Percentiles rank a stretch among this genome's conserved stretches.
Conservation (phyloP, 2,113 vertebrate species). For the Lycaon pictus region DNA sequence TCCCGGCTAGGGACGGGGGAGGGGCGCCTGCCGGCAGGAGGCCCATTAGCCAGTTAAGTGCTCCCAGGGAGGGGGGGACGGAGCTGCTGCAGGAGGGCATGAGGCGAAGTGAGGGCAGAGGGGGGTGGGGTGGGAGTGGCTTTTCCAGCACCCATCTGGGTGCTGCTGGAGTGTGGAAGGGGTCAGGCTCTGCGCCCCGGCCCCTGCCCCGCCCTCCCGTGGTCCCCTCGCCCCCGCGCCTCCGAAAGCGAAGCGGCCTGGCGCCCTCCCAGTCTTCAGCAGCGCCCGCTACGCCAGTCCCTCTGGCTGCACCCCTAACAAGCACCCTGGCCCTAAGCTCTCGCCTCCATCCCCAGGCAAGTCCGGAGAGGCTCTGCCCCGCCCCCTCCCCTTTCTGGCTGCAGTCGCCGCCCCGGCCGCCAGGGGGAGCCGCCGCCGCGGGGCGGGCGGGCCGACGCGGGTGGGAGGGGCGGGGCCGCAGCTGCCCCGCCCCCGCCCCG, state of each 20-base stretch:
- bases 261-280: not conserved
- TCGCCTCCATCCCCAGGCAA: too few relatives aligned
- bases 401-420: constrained; percentile 67
- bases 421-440: constrained; percentile 73
- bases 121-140: not conserved
- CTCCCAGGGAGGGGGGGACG: constrained; percentile 46
- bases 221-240: not conserved
- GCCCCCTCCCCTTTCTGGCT: not conserved
- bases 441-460: constrained; percentile 31
- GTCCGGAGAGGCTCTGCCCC: not conserved
- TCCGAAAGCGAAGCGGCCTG: not conserved
- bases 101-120: constrained; percentile 20
- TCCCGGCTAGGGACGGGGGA: constrained; percentile 14
- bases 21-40: constrained; percentile 61
- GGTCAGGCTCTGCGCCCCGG: not conserved
- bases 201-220: not conserved
- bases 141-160: constrained; percentile 44
- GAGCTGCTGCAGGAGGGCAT: not conserved
- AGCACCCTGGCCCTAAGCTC: not conserved
- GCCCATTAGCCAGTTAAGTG: constrained; percentile 79
- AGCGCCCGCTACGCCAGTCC: not conserved
- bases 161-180: not conserved
- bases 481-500: constrained; percentile 35
- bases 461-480: constrained; percentile 42
- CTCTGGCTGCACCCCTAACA: not conserved